Evolutionary conservation across 2,888 invertebrate species (phyloP).

Genomic region (Perizoma affinitatum): DNA sequence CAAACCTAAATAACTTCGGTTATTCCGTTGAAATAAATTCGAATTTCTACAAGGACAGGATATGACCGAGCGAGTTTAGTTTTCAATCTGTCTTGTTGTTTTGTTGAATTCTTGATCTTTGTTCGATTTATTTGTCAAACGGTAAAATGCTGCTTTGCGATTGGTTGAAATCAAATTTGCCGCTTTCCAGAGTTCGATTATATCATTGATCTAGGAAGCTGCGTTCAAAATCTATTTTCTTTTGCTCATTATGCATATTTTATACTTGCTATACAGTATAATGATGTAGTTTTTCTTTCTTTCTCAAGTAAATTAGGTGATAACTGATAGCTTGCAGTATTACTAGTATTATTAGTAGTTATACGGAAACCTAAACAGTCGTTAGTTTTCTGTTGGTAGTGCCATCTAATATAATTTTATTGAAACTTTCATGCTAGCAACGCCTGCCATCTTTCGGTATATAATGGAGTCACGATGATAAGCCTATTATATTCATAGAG

Average conservation of each 20-base stretch:
- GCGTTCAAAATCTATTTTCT: constrained; percentile 37
- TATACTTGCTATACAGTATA: too few species aligned
- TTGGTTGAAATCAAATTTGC: constrained; percentile 70
- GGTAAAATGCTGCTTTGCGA: constrained; percentile 53
- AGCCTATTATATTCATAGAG: too few species aligned
- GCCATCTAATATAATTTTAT: constrained; percentile 3
- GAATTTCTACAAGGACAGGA: constrained; percentile 61
- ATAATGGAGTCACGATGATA: not conserved
- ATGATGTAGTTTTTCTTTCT: too few species aligned
- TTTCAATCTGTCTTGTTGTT: constrained; percentile 45
- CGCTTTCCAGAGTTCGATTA: constrained; percentile 56
- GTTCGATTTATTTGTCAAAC: constrained; percentile 55
- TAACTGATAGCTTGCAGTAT: too few species aligned
- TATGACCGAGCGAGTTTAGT: constrained; percentile 52
- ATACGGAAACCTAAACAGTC: too few species aligned
- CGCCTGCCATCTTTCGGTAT: not conserved
- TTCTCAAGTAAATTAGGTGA: too few species aligned
- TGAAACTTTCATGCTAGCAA: not conserved
- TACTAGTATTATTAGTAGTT: too few species aligned
- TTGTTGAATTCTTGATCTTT: constrained; percentile 33
- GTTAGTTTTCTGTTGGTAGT: not conserved
- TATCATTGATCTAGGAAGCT: constrained; percentile 59
- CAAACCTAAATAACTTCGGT: constrained; percentile 50
- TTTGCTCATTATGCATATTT: too few species aligned
- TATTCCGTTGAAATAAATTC: constrained; percentile 64